These are phyloP conservation scores for Gephyroberyx darwinii DNA, from an alignment of 2,797 vertebrate species.

Conservation along the genomic window DNA sequence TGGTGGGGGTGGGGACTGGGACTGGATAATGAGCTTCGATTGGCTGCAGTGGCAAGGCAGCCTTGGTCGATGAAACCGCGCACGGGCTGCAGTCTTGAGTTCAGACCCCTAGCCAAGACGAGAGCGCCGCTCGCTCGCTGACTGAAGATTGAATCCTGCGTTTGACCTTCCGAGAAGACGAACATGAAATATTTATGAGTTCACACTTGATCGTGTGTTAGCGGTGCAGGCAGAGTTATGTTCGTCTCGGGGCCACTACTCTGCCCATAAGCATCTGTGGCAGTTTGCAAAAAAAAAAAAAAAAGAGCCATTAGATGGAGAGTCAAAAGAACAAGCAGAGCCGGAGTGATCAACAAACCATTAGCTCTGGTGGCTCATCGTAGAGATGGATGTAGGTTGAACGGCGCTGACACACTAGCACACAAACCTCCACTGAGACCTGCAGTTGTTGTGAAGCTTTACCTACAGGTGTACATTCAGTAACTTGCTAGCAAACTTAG, in stretches of 20 bases:
- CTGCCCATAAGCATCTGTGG: constrained; percentile 44
- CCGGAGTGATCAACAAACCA: neutral
- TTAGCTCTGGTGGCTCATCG: constrained; percentile 15
- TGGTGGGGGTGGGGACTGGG: constrained; percentile 54
- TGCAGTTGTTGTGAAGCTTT: constrained; percentile 23
- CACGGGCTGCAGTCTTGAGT: constrained; percentile 46
- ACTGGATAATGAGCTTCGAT: constrained; percentile 64
- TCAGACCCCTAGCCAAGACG: constrained; percentile 41
- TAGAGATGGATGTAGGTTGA: constrained; percentile 18
- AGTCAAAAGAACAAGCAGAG: neutral
- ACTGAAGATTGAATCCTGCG: constrained; percentile 52
- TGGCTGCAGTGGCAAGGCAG: constrained; percentile 57
- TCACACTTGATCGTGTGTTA: constrained; percentile 57
- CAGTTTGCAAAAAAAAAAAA: no score
- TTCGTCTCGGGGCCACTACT: constrained; percentile 36
- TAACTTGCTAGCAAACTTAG: constrained; percentile 18
- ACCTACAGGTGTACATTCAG: neutral
- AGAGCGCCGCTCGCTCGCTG: constrained; percentile 31
- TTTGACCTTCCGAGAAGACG: constrained; percentile 70
- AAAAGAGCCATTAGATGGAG: neutral
- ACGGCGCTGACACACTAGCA: constrained; percentile 8
- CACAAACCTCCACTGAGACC: constrained; percentile 34
- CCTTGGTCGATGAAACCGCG: constrained; percentile 50
- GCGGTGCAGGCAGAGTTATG: constrained; percentile 36
- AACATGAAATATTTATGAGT: constrained; percentile 67